phyloP scores from a whole-genome alignment of 2,888 invertebrate genomes.

The Habrosyne pyritoides region DNA sequence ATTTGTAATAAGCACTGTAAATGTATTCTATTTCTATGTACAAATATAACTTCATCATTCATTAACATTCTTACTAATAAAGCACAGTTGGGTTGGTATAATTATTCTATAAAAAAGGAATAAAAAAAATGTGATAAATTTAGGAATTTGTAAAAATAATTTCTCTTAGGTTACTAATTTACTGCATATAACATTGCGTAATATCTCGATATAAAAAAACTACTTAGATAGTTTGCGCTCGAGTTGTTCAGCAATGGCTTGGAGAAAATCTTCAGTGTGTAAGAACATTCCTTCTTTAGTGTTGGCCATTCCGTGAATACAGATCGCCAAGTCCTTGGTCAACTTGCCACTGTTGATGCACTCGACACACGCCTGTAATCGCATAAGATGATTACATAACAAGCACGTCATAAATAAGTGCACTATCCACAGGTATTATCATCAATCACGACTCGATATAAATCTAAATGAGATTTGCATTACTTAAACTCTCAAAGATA shows the following conservation, averaged over 20 bases:
- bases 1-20: not conserved
- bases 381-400: conserved; percentile 18
- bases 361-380: conserved; percentile 88
- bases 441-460: conserved; percentile 29
- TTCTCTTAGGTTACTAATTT: conserved; percentile 9
- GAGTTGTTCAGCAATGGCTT: conserved; percentile 90
- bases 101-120: not conserved
- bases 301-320: conserved; percentile 92
- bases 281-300: conserved; percentile 92
- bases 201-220: conserved; percentile 14
- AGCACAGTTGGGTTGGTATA: not conserved
- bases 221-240: conserved; percentile 77
- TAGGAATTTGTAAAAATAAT: conserved; percentile 1
- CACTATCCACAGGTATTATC: conserved; percentile 23
- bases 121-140: not conserved
- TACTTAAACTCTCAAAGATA: conserved; percentile 8
- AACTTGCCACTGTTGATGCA: conserved; percentile 92
- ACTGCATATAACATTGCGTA: conserved; percentile 6
- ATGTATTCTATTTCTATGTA: not conserved
- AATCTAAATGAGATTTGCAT: conserved; percentile 22
- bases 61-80: not conserved
- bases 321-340: conserved; percentile 95
- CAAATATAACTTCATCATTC: not conserved
- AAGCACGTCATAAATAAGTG: conserved; percentile 8
- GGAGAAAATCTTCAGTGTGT: conserved; percentile 93